Evolutionary conservation across 37 sponge, comb jelly and placozoan genomes (phyloP).

Genomic region (Spongilla lacustris): DNA sequence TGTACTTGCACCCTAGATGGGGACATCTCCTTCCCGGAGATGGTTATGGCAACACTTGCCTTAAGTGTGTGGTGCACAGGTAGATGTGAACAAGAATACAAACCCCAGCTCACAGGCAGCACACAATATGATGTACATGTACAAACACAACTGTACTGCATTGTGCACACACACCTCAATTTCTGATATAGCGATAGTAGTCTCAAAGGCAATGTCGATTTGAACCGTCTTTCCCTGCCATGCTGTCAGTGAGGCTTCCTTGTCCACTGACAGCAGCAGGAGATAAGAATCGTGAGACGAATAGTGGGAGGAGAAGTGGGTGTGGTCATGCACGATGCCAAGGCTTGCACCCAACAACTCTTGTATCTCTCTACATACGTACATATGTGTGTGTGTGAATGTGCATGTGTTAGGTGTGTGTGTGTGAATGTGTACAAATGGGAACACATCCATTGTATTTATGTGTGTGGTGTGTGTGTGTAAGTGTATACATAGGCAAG

Average conservation of each 20-base stretch:
- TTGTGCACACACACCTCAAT: slow-evolving; percentile 64
- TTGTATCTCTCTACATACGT: slow-evolving; percentile 57
- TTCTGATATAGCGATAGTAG: slow-evolving; percentile 57
- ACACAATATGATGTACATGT: no score
- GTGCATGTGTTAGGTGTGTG: neutral
- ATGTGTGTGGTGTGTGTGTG: no score
- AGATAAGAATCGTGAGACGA: slow-evolving; percentile 39
- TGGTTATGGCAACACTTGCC: no score
- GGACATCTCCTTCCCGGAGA: no score
- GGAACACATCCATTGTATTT: no score
- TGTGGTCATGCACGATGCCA: neutral
- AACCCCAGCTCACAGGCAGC: no score
- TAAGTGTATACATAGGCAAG: no score
- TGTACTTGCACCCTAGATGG: no score
- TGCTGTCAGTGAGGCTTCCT: slow-evolving; percentile 4
- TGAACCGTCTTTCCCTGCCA: slow-evolving; percentile 54
- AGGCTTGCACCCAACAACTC: slow-evolving; percentile 56
- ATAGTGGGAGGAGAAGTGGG: neutral
- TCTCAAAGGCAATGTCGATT: slow-evolving; percentile 52
- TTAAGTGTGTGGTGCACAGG: no score
- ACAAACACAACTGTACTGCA: no score
- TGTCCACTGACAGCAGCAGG: slow-evolving; percentile 32
- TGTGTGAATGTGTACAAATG: no score
- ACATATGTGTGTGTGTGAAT: neutral
- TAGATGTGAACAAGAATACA: no score